Evolutionary conservation across 2,888 invertebrate genomes (phyloP).

Genomic region (Trimorus sp.): DNA sequence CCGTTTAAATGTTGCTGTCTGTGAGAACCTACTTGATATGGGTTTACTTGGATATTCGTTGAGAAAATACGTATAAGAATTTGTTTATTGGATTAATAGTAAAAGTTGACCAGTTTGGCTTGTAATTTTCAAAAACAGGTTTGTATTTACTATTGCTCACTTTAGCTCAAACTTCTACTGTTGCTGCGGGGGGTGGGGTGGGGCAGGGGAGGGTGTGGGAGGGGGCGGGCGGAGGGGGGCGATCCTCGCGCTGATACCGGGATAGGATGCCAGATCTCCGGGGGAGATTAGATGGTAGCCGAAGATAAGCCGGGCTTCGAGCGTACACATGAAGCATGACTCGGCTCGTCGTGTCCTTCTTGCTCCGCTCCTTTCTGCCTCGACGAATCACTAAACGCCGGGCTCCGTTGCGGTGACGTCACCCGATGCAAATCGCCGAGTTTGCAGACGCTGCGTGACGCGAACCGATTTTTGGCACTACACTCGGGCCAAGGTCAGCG

Average conservation of each 20-base stretch:
- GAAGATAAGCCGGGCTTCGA: slow-evolving; percentile 75
- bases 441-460: slow-evolving; percentile 42
- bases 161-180: too few relatives aligned
- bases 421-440: slow-evolving; percentile 48
- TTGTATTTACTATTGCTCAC: too few relatives aligned
- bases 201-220: background rate
- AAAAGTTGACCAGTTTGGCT: too few relatives aligned
- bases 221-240: slow-evolving; percentile 28
- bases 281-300: slow-evolving; percentile 78
- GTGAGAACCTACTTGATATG: too few relatives aligned
- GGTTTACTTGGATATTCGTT: too few relatives aligned
- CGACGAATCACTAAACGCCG: slow-evolving; percentile 51
- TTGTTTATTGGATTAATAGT: too few relatives aligned
- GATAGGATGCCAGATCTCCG: slow-evolving; percentile 80
- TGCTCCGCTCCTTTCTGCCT: slow-evolving; percentile 52
- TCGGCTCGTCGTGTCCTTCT: slow-evolving; percentile 55
- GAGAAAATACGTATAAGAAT: too few relatives aligned
- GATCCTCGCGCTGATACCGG: slow-evolving; percentile 77
- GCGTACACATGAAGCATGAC: slow-evolving; percentile 68
- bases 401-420: slow-evolving; percentile 45
- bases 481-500: too few relatives aligned
- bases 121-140: too few relatives aligned
- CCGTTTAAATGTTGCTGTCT: too few relatives aligned
- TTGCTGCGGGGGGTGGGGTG: background rate
- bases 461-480: slow-evolving; percentile 11